A percentile compares a stretch with the other conserved stretches of the same genome.
phyloP scores from a whole-genome alignment of 2,113 vertebrate genomes.

The Eretmochelys imbricata region DNA sequence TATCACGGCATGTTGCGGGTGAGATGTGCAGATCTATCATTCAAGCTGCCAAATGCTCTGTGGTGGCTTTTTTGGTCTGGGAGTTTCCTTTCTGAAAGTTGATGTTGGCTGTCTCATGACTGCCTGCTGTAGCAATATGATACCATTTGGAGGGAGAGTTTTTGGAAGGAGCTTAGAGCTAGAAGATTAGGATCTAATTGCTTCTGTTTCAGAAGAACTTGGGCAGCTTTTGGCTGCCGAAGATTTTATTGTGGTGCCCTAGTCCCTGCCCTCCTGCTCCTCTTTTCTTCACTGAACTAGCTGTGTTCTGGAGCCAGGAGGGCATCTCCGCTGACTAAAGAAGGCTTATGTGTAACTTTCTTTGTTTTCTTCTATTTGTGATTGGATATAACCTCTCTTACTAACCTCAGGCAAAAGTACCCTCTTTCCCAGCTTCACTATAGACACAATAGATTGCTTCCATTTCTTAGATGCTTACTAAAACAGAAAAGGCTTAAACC shows the following conservation, averaged over 20 bases:
- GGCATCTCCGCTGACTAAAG: neutral
- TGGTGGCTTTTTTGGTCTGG: conserved; percentile 48
- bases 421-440: conserved; percentile 37
- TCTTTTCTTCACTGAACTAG: conserved; percentile 64
- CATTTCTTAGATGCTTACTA: conserved; percentile 5
- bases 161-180: conserved; percentile 27
- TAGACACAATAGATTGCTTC: conserved; percentile 21
- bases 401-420: neutral
- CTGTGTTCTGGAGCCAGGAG: conserved; percentile 65
- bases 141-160: conserved; percentile 61
- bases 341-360: neutral
- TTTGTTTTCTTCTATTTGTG: neutral
- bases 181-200: conserved; percentile 46
- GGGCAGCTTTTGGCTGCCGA: conserved; percentile 61
- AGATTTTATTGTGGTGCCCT: conserved; percentile 66
- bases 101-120: neutral
- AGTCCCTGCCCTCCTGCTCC: conserved; percentile 46
- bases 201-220: conserved; percentile 64
- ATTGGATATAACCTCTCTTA: neutral
- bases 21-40: conserved; percentile 28
- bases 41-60: conserved; percentile 55
- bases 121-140: conserved; percentile 38
- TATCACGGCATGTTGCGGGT: neutral
- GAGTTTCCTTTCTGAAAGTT: conserved; percentile 64
- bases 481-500: conserved; percentile 50